These are phyloP conservation scores for Holacanthus passer DNA, from an alignment of 2,113 vertebrate genomes.

Conservation along the genomic window DNA sequence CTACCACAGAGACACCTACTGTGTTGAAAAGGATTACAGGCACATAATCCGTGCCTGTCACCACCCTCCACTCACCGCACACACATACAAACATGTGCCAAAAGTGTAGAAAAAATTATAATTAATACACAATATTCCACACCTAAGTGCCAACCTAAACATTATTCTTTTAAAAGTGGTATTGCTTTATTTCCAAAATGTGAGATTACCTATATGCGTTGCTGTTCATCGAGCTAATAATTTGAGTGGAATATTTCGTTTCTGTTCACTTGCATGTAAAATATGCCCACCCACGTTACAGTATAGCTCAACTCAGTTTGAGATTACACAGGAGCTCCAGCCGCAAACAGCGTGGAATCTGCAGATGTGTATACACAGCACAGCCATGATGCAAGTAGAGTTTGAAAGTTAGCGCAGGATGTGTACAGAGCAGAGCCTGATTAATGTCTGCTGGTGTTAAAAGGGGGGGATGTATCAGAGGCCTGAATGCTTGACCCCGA, in stretches of 20 bases:
- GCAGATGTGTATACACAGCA: constrained; percentile 74
- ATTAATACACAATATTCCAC: background rate
- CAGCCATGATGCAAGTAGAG: constrained; percentile 62
- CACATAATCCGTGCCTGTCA: constrained; percentile 66
- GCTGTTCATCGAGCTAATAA: background rate
- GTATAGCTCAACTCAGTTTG: constrained; percentile 49
- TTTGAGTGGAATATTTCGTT: constrained; percentile 20
- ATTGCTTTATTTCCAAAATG: background rate
- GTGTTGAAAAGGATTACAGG: constrained; percentile 70
- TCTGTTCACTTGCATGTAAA: constrained; percentile 12
- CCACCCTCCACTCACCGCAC: constrained; percentile 59
- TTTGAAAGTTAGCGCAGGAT: constrained; percentile 68
- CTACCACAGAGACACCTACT: constrained; percentile 44
- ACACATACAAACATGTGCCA: background rate
- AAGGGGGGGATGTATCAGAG: constrained; percentile 43
- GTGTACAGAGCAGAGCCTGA: constrained; percentile 75
- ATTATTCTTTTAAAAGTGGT: background rate
- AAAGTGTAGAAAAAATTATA: background rate
- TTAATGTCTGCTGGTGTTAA: constrained; percentile 68
- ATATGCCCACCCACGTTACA: constrained; percentile 63
- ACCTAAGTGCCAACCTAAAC: background rate
- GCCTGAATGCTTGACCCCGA: constrained; percentile 52
- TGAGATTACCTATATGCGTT: background rate
- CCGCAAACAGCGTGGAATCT: constrained; percentile 66
- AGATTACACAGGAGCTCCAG: constrained; percentile 68